Base-by-base conservation (phyloP, 2,888 invertebrate genomes). In the Lycophotia porphyrea region DNA sequence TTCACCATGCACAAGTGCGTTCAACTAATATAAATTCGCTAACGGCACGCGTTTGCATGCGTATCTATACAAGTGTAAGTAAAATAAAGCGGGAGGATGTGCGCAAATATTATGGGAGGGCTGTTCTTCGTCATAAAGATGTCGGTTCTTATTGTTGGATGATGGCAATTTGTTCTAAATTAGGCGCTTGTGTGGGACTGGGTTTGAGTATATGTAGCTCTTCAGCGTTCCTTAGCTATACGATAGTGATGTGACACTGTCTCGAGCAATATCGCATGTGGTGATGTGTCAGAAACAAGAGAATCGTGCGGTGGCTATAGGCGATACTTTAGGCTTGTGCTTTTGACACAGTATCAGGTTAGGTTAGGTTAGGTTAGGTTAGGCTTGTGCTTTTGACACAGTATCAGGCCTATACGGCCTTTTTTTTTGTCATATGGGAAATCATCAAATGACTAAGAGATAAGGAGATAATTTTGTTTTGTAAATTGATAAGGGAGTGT, bases 1-100 rank as follows among this genome's bases (percentile, higher is more conserved):
- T 84, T 80, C 86, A 80, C 88, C 86, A 88, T 91, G 89, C 89
- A 87, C 82, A 87, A 88, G 87, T 92, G 90, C 91, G 90, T 90
- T 90, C 88, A 87, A 90, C 91, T 90, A 90, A 93, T 91, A 91
- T 92, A 89, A 91, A 92, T 90, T 90, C 90, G 90, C 89, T 88
- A 89, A 89, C 89, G 84, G 71, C 76, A 86, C 84, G 82, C 84
- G 78, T 84, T 87, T 71, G 47, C 67, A 76, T 47, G 55, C 27
- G 18, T 81, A 47, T 78, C 27, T 63, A 71, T 73, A 73, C 60
- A 36, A 74, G 55, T 69, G 55, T 55, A 68, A 36, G 74, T 58
- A 52, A 74, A 78, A 85, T 75, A 70, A 64, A 82, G 71, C 71
- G n/a, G 58, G 31, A 73, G 55, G 75, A 78, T 78, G 71, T 64